Percentiles rank a stretch among this genome's conserved stretches.
Conservation (phyloP, 2,113 vertebrate genomes). For the Barbus barbus region DNA sequence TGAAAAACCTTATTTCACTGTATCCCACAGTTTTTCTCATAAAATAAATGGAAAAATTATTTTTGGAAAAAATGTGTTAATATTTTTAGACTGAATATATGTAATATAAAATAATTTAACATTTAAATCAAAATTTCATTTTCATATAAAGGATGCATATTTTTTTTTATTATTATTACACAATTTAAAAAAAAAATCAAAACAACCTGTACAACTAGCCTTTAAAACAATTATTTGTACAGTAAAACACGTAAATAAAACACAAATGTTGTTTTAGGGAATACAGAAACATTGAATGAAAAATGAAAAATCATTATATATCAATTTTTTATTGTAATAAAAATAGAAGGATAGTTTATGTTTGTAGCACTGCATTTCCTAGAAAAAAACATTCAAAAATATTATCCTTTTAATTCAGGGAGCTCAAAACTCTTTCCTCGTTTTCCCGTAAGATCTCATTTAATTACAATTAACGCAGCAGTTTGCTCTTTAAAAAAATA, state of each 20-base stretch:
- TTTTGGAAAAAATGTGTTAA: too few relatives aligned
- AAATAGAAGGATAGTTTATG: neutral
- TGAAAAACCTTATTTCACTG: neutral
- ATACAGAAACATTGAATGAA: neutral
- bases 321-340: neutral
- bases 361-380: constrained; percentile 1
- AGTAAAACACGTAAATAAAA: neutral
- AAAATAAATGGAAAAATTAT: neutral
- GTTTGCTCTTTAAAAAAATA: constrained; percentile 57
- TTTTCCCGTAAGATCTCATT: constrained; percentile 28
- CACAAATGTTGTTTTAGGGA: neutral
- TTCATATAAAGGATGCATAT: too few relatives aligned
- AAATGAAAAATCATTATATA: too few relatives aligned
- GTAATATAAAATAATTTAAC: too few relatives aligned
- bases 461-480: constrained; percentile 57
- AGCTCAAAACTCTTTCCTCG: neutral
- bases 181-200: too few relatives aligned
- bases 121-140: too few relatives aligned
- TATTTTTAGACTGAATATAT: too few relatives aligned
- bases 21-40: neutral
- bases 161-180: too few relatives aligned
- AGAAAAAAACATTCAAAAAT: neutral
- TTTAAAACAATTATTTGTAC: neutral
- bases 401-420: constrained; percentile 6
- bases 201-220: neutral